Percentiles rank a stretch among this genome's conserved stretches.
Conservation (phyloP, 1,140 invertebrate species). For the Riptortus pedestris region DNA sequence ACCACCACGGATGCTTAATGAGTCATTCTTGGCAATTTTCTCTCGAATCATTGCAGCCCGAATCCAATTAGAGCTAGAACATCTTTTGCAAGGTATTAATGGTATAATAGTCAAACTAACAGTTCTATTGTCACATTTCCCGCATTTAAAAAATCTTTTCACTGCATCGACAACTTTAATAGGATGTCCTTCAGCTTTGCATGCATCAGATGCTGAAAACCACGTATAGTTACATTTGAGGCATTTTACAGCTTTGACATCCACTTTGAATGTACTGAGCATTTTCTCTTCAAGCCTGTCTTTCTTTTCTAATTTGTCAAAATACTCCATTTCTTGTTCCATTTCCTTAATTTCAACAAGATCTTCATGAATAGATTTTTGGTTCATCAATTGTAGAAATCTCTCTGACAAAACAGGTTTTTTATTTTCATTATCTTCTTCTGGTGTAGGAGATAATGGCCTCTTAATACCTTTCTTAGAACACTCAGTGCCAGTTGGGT, state of each 20-base stretch:
- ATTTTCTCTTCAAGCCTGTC: constrained; percentile 89
- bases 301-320: constrained; percentile 75
- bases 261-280: constrained; percentile 68
- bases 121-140: constrained; percentile 72
- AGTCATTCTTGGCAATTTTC: constrained; percentile 15
- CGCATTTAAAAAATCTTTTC: constrained; percentile 86
- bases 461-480: constrained; percentile 21
- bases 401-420: constrained; percentile 45
- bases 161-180: constrained; percentile 63
- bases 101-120: constrained; percentile 67
- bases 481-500: constrained; percentile 49
- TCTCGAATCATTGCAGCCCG: constrained; percentile 60
- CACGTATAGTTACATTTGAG: constrained; percentile 80
- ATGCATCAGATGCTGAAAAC: constrained; percentile 70
- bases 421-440: constrained; percentile 26
- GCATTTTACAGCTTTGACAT: constrained; percentile 79
- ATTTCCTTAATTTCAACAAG: constrained; percentile 60
- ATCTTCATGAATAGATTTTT: constrained; percentile 63
- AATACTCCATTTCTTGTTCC: constrained; percentile 74
- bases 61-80: constrained; percentile 60
- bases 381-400: constrained; percentile 68
- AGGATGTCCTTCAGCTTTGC: constrained; percentile 69
- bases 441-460: constrained; percentile 19
- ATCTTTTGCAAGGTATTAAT: constrained; percentile 62
- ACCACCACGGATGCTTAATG: constrained; percentile 29